Evolutionary conservation across 2,888 invertebrate genomes (phyloP), one percentile per base, ranked within the genome.

Genomic region (Harpagoxenus sublaevis): DNA sequence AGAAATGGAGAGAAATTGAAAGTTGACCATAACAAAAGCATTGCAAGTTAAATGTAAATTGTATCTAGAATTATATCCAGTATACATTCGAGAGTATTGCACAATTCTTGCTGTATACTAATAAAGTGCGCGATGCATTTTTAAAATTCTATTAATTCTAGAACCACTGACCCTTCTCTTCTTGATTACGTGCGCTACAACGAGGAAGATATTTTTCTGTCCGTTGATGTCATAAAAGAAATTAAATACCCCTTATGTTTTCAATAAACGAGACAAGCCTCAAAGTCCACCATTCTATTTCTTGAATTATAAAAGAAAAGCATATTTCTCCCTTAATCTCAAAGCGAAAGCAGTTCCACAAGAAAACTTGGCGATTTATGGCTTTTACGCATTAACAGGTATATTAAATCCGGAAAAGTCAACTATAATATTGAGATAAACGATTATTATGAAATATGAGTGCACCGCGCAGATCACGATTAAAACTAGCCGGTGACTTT

Each of bases 81-180:
- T 68, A 60, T 23, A 79, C 55, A 48, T 73, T 60, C 48, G 9
- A 60, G 10, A 48, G 12, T 39, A 60, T 48, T 73, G n/a, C 60
- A 8, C 60, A 51, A 81, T 81, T 79, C n/a, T 35, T 48, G 39
- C 5, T 15, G 15, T 66, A n/a, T 45, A 78, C 15, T 45, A 48
- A 71, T 73, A 71, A 57, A 35, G 39, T 23, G 12, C 18, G 39
- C 45, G 18, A n/a, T 60, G 23, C n/a, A 70, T 81, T 71, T 81
- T 60, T 39, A 48, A 73, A 73, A 60, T 81, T 81, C 73, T 81
- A 71, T 73, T 81, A 71, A 51, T 73, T 68, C 48, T 48, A 28
- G 48, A 73, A 60, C 9, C 57, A 35, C 48, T 48, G 48, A 48
- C 8, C 60, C 12, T 9, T 53, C 18, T 45, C 10, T 39, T 39